Percentiles rank a stretch among this genome's conserved stretches.
Evolutionary conservation across 2,797 vertebrate species (phyloP).

Genomic region (Leucoraja ocellata): DNA sequence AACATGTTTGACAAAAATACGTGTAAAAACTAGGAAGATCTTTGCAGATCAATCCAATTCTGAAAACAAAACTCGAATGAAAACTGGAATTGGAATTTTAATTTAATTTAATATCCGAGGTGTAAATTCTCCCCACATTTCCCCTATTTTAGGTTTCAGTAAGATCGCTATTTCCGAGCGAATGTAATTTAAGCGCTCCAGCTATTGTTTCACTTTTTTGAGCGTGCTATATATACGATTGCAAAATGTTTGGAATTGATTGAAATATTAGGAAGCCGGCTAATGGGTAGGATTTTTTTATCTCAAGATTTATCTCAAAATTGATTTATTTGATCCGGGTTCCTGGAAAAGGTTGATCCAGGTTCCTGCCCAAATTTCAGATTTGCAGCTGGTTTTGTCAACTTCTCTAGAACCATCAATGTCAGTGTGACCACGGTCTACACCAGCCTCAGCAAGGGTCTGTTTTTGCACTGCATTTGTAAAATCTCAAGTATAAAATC

Average conservation of each 20-base stretch:
- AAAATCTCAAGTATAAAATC: no score
- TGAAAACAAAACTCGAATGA: neutral
- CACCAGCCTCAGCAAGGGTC: no score
- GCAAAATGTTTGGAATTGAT: neutral
- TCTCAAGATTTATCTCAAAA: accelerated
- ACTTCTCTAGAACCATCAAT: neutral
- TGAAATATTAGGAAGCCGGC: neutral
- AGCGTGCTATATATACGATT: no score
- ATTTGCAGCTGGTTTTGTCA: conserved; percentile 41
- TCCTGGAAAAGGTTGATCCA: conserved; percentile 15
- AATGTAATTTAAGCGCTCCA: neutral
- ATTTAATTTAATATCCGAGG: neutral
- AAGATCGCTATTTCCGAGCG: neutral
- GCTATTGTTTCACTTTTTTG: neutral
- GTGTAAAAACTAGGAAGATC: neutral
- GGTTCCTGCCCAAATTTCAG: conserved; percentile 23
- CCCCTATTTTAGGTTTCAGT: neutral
- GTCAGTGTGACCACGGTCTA: no score
- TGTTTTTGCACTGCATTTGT: no score
- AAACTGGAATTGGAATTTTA: neutral
- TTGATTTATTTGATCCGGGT: conserved; percentile 41
- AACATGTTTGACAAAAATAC: neutral
- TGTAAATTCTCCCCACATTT: neutral
- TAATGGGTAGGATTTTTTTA: neutral
- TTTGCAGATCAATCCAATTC: neutral